Percentiles rank a stretch among this genome's conserved stretches.
Evolutionary conservation across 2,888 invertebrate species (phyloP).

Genomic region (Zeuzera pyrina): DNA sequence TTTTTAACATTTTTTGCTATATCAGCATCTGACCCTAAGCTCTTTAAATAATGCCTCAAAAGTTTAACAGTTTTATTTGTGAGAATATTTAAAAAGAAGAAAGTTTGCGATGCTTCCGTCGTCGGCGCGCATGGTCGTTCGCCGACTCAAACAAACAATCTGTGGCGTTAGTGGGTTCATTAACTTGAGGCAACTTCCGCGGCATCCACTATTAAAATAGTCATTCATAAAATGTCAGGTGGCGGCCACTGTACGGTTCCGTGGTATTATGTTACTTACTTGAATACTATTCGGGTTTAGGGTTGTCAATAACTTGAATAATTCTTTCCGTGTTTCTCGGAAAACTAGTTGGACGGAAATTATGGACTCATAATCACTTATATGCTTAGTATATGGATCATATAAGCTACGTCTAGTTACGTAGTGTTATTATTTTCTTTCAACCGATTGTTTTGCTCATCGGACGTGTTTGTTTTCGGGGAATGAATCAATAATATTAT

Average conservation of each 20-base stretch:
- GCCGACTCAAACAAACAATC: slow-evolving; percentile 39
- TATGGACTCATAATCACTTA: too few species aligned
- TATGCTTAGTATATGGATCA: too few species aligned
- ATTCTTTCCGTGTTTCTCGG: too few species aligned
- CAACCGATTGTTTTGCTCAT: slow-evolving; percentile 8
- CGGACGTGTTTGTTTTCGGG: slow-evolving; percentile 20
- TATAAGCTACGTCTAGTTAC: too few species aligned
- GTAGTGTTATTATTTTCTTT: too few species aligned
- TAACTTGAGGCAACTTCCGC: slow-evolving; percentile 40
- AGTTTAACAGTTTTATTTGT: slow-evolving; percentile 29
- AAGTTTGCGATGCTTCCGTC: slow-evolving; percentile 42
- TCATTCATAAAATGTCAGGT: slow-evolving; percentile 28
- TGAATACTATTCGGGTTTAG: too few species aligned
- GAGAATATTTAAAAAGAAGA: slow-evolving; percentile 34
- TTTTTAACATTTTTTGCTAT: too few species aligned
- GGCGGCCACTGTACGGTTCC: too few species aligned
- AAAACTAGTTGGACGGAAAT: too few species aligned
- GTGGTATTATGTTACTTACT: too few species aligned
- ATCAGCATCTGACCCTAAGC: slow-evolving; percentile 1
- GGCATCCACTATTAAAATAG: slow-evolving; percentile 28
- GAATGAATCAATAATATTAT: slow-evolving; percentile 13
- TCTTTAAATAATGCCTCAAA: slow-evolving; percentile 31
- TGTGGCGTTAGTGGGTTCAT: slow-evolving; percentile 37
- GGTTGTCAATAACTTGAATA: too few species aligned
- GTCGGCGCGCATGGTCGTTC: slow-evolving; percentile 20